A percentile compares a stretch with the other conserved stretches of the same genome.
Conservation (phyloP, 1,140 invertebrate species). For the Amyelois transitella region DNA sequence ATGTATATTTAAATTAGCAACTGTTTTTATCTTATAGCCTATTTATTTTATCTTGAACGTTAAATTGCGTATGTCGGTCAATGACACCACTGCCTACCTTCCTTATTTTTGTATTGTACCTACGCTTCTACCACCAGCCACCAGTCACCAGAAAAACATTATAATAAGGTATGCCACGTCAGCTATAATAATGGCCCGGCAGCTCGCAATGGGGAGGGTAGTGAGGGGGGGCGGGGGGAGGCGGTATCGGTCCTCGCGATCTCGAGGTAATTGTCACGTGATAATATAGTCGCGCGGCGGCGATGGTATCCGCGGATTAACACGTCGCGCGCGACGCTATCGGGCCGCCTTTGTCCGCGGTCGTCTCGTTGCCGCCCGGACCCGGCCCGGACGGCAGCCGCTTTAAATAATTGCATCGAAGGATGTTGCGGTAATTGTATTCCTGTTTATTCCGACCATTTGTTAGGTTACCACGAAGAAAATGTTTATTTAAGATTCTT, state of each 20-base stretch:
- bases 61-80: too few species aligned
- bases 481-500: background rate
- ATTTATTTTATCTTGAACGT: too few species aligned
- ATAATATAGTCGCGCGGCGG: slow-evolving; percentile 15
- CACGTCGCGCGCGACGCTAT: slow-evolving; percentile 14
- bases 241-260: slow-evolving; percentile 5
- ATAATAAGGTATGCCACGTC: too few species aligned
- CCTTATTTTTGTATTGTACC: too few species aligned
- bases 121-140: too few species aligned
- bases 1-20: too few species aligned
- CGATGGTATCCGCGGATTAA: slow-evolving; percentile 14
- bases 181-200: too few species aligned
- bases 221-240: background rate
- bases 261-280: slow-evolving; percentile 20
- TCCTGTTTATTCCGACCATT: background rate
- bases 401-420: slow-evolving; percentile 6
- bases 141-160: too few species aligned
- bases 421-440: slow-evolving; percentile 1
- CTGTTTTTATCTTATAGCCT: too few species aligned
- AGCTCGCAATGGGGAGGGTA: too few species aligned
- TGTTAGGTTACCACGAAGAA: background rate
- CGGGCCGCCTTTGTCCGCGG: background rate
- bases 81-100: too few species aligned
- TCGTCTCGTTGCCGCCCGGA: slow-evolving; percentile 6
- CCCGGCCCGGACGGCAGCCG: background rate